Evolutionary conservation across 1,140 invertebrate species (phyloP), one percentile per base, ranked within the genome.

Genomic region (Brachionus rubens): DNA sequence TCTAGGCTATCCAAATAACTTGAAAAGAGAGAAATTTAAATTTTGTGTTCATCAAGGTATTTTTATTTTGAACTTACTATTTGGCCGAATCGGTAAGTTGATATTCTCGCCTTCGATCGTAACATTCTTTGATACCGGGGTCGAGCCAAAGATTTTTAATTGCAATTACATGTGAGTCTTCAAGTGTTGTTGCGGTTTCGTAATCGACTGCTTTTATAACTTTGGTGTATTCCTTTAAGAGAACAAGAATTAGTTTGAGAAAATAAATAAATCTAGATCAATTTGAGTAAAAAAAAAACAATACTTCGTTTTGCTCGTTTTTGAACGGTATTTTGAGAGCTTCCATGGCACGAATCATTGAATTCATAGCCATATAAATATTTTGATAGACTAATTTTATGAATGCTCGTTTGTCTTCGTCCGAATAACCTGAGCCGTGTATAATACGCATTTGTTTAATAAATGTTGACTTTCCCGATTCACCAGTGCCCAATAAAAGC

Each of bases 371-470:
- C 95, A 98, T 98, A 87, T 99, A 99, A 85, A 99, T 98, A 88
- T 99, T 99, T 88, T 99, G 96, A 87, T 96, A 99, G 52, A 99
- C 96, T 81, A 99, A 90, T 87, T 98, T 98, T 82, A 98, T 98
- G 86, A 96, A 98, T 77, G 92, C 91, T 79, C 92, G 89, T 86
- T 98, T 98, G 87, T 99, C 97, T 83, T 99, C 96, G 86, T 98
- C 94, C 80, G 95, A 96, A 87, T 99, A 99, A 79, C 97, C 97
- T 78, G 93, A 90, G 70, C 96, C 96, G 87, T 99, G 96, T 86
- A 99, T 99, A 88, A 99, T 99, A 87, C 96, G 90, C 97, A 99
- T 99, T 89, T 99, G 96, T 89, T 99, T 99, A 86, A 99, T 99
- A 86, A 99, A 99, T 76, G 97, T 99, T 78, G 95, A 98, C 86